Base-by-base conservation (phyloP, 2,888 invertebrate genomes). In the Chrysina gloriosa region DNA sequence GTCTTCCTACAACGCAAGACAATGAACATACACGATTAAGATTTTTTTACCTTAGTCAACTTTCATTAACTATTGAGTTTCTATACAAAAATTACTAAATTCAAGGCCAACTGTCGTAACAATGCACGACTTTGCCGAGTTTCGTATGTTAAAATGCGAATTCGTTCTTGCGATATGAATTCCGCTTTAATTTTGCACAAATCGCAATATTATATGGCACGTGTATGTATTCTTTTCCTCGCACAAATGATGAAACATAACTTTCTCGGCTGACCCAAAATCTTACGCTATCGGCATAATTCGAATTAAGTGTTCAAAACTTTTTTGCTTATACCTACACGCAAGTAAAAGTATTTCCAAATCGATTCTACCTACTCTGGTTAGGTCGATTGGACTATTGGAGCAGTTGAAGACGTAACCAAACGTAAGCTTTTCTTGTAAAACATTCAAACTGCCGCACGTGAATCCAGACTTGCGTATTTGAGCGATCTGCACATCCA, bases 11-110 rank as follows among this genome's bases (percentile, higher is more conserved):
- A n/a, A n/a, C n/a, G n/a, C n/a, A n/a, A n/a, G 19, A 3, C 42
- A 7, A 16, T 16, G 19, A 16, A 54, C 54, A 54, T 54, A 58
- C 39, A 39, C 39, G 36, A 39, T 58, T 58, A 2, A 39, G 27
- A 31, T 27, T 52, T 39, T 58, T 58, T 58, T 14, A 14, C 39
- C 23, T 58, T 58, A 23, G n/a, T 58, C 23, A 23, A 58, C 56
- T 58, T 58, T 58, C 39, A 39, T 58, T 58, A 58, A 58, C 39
- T 36, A 58, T 39, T 58, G 39, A 36, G 39, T 58, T 58, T 58
- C 56, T 36, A 39, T 39, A 58, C 39, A 52, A 58, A 54, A 54
- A 54, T 34, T 54, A 34, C 54, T 31, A 58, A 58, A 58, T 58
- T 58, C 56, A 58, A 58, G 56, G 56, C 11, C 56, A 39, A 39